Conservation (phyloP, 2,888 invertebrate genomes). For the Drosophila anomalata region DNA sequence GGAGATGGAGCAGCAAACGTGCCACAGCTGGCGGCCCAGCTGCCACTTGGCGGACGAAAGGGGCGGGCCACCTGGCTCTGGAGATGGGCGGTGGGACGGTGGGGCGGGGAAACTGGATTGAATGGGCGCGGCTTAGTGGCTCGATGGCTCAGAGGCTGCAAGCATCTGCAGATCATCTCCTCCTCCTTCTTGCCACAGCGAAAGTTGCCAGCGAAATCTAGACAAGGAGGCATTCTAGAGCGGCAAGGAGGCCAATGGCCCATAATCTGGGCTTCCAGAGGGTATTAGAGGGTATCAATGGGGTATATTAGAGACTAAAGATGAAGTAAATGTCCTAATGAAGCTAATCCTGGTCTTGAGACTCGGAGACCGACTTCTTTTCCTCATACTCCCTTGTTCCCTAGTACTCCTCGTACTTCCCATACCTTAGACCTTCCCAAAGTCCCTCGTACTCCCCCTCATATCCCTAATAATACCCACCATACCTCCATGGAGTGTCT, state of each 20-base stretch:
- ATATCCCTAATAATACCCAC: no score
- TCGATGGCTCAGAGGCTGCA: constrained; percentile 1
- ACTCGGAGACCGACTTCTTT: no score
- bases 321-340: no score
- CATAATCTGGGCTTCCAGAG: neutral
- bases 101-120: constrained; percentile 61
- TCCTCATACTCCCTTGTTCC: no score
- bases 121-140: constrained; percentile 59
- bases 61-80: constrained; percentile 1
- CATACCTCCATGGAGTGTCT: no score
- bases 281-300: neutral
- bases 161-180: constrained; percentile 58
- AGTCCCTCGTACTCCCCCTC: neutral
- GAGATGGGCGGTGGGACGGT: neutral
- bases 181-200: constrained; percentile 37
- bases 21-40: constrained; percentile 65
- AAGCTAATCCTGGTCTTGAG: no score
- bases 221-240: constrained; percentile 25
- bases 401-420: no score
- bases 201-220: constrained; percentile 43
- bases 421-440: neutral
- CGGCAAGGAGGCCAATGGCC: constrained; percentile 18
- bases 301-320: no score
- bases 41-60: constrained; percentile 35
- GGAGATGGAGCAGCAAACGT: constrained; percentile 23